Evolutionary conservation across 1,140 invertebrate genomes (phyloP), one percentile per base, ranked within the genome.

Genomic region (Drosophila serrata): DNA sequence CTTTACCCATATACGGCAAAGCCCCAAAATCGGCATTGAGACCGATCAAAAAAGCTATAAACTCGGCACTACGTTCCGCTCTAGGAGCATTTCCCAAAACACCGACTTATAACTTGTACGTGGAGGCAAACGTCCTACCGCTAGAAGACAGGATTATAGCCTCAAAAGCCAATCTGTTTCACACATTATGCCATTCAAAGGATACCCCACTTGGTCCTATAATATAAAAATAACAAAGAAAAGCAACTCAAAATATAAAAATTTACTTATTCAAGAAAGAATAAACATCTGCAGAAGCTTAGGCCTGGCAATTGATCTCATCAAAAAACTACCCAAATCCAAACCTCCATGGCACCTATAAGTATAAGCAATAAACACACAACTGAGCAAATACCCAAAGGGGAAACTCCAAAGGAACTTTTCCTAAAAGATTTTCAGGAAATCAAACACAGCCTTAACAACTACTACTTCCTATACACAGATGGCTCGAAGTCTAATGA

Each of bases 151-250:
- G n/a, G n/a, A n/a, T n/a, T n/a, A n/a, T n/a, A n/a, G n/a, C n/a
- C n/a, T n/a, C n/a, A n/a, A n/a, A n/a, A n/a, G n/a, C n/a, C n/a
- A n/a, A n/a, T n/a, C n/a, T n/a, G n/a, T n/a, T n/a, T n/a, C n/a
- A n/a, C n/a, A n/a, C n/a, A n/a, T n/a, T n/a, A n/a, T n/a, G n/a
- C n/a, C n/a, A n/a, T n/a, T n/a, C n/a, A n/a, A n/a, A n/a, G n/a
- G n/a, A n/a, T n/a, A n/a, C n/a, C n/a, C 43, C 19, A 12, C 43
- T 24, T 45, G 6, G 24, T 24, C 27, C 22, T 7, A 48, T 48
- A 29, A 24, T 29, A 29, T 17, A 48, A 48, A 48, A 48, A 48
- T 29, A 29, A 48, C 24, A 22, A 48, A 48, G 15, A 48, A 48
- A 12, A 29, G 7, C 3, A n/a, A n/a, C n/a, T n/a, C 12, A 19